Base-by-base conservation (phyloP, 2,113 vertebrate genomes). In the Indicator indicator region DNA sequence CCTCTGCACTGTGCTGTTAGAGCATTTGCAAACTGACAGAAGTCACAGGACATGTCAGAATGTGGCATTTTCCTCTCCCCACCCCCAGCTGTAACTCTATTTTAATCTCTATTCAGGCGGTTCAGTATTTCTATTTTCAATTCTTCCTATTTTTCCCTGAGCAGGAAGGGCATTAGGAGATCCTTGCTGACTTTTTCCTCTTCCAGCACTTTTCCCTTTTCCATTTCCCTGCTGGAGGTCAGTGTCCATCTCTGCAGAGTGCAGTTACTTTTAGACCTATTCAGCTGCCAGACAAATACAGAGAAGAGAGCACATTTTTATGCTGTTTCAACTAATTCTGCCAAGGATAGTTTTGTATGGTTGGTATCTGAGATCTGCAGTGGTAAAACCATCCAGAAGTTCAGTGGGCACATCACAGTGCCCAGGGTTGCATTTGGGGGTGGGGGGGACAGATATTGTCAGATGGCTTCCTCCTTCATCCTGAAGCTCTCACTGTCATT, bases 381-480 rank as follows among this genome's bases (percentile, higher is more conserved):
- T 44, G 36, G 10, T 27, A 33, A 52, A 82, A 32, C 14, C 14
- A 75, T 16, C 54, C 0, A 0, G 8, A 23, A 24, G 59, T 64
- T 72, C 48, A 32, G 6, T 6, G 14, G 63, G 9, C 19, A 0
- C 5, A 5, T 50, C 1, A 0, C 6, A 54, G 40, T 72, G n/a
- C 24, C 10, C 5, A 14, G 19, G 14, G 19, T 55, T 44, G 32
- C 1, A 0, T 27, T n/a, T 30, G 82, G 46, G 46, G 32, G 32
- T 60, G 56, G 69, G 38, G 74, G 62, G n/a, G n/a, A n/a, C 33
- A 65, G 64, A 5, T 9, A 7, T 23, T 27, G 28, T n/a, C 69
- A 6, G 48, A 6, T 26, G 24, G 32, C 20, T 89, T 27, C 24
- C 11, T 67, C 5, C 2, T 64, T 83, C 9, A 60, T 78, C 26